Evolutionary conservation across 2,888 invertebrate species (phyloP), one percentile per base, ranked within the genome.

Genomic region (Serripes groenlandicus): DNA sequence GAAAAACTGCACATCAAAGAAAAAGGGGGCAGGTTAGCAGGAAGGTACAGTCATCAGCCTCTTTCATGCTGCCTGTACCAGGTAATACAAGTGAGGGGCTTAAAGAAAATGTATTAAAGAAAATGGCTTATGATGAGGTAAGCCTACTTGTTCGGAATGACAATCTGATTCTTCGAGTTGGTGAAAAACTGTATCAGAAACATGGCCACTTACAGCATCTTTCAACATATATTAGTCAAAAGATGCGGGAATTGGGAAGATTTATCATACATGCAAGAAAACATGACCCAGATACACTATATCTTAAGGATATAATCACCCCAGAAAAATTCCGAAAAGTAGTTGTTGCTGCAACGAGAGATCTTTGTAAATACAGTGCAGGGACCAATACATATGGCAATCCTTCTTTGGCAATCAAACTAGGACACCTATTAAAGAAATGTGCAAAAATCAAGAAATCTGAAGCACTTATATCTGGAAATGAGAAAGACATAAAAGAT

Each of bases 161-260:
- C 56, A 60, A 26, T 5, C n/a, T 74, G 0, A 80, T 75, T 42
- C 21, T 76, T 37, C 34, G 35, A 66, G 34, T 81, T 0, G 81
- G 81, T 15, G 81, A 81, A 30, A 77, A 81, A 54, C 30, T 81
- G 34, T 81, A 52, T 56, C 81, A 81, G 28, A 81, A 76, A 35
- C 81, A 77, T 70, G 77, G 81, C 1, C 81, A 81, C 35, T 30
- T 49, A 18, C 35, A 21, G 18, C 81, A 81, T 56, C 37, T 81
- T n/a, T 30, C 23, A 56, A 30, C 32, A 18, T 56, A 78, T 34
- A 74, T 82, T 15, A 74, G 81, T 70, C 69, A 73, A 37, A 82
- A 82, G 71, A 78, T 82, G 77, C 23, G 78, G 18, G 74, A 70
- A 34, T 54, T 82, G n/a, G 78, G 78, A 49, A 42, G 78, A 49